phyloP scores from a whole-genome alignment of 2,888 invertebrate species.

The Calliphora vomitoria region DNA sequence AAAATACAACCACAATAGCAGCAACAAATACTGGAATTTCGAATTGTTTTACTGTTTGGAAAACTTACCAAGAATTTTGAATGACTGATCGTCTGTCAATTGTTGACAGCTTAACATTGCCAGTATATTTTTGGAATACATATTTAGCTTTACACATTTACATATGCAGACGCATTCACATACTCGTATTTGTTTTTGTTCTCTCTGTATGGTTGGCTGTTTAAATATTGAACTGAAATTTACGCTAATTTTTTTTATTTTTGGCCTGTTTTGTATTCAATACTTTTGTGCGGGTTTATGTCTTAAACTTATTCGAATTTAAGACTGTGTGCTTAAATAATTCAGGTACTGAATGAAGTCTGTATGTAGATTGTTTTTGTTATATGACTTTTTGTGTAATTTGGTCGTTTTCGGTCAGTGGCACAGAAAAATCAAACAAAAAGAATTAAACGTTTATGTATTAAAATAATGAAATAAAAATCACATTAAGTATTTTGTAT shows the following conservation, averaged over 20 bases:
- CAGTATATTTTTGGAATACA: constrained; percentile 30
- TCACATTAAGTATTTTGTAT: background rate
- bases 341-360: constrained; percentile 27
- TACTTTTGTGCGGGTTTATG: constrained; percentile 33
- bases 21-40: constrained; percentile 2
- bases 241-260: constrained; percentile 19
- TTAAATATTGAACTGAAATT: constrained; percentile 36
- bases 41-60: constrained; percentile 25
- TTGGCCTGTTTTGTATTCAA: constrained; percentile 2
- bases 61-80: constrained; percentile 37
- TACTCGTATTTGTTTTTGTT: background rate
- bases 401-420: constrained; percentile 56
- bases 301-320: background rate
- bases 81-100: constrained; percentile 72
- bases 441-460: constrained; percentile 11
- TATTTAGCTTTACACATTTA: background rate
- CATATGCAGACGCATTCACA: background rate
- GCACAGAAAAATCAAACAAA: constrained; percentile 59
- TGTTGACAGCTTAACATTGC: constrained; percentile 55
- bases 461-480: constrained; percentile 23
- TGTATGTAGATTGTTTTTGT: constrained; percentile 8
- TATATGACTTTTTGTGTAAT: constrained; percentile 10
- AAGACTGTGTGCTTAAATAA: background rate
- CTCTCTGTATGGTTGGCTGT: constrained; percentile 15
- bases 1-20: background rate